phyloP scores from a whole-genome alignment of 2,797 vertebrate genomes.

The Pipistrellus pipistrellus region DNA sequence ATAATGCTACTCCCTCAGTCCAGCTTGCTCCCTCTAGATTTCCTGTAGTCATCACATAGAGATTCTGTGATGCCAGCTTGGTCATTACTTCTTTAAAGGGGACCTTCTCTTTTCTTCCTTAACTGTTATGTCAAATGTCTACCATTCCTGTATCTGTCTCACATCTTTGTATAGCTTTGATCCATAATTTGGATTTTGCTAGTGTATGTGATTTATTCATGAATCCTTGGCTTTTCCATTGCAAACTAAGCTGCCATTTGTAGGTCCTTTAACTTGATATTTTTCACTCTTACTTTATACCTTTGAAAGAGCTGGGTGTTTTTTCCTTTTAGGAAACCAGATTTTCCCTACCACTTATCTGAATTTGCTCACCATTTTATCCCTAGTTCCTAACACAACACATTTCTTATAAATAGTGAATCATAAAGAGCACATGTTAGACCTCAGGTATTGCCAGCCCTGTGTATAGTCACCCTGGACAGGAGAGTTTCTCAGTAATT shows the following conservation, averaged over 20 bases:
- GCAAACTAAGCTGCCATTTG: neutral
- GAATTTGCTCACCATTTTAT: slow-evolving; percentile 20
- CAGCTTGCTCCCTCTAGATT: neutral
- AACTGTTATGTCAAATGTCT: slow-evolving; percentile 15
- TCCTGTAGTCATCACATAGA: neutral
- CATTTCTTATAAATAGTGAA: slow-evolving; percentile 34
- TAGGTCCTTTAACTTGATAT: neutral
- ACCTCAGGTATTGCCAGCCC: slow-evolving; percentile 22
- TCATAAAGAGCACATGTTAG: slow-evolving; percentile 51
- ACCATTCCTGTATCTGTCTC: neutral
- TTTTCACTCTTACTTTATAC: slow-evolving; percentile 36
- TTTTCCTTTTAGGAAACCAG: neutral
- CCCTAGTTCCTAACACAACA: neutral
- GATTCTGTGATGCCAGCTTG: neutral
- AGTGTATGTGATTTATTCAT: slow-evolving; percentile 6
- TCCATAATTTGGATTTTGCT: slow-evolving; percentile 41
- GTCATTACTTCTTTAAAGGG: slow-evolving; percentile 32
- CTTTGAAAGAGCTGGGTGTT: neutral
- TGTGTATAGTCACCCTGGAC: neutral
- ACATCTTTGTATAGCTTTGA: neutral
- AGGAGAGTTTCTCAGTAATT: slow-evolving; percentile 28
- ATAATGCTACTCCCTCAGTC: slow-evolving; percentile 50
- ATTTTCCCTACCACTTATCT: neutral
- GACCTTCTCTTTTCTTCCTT: slow-evolving; percentile 28
- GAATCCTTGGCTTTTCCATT: neutral